These are phyloP conservation scores for Beris chalybata DNA, from an alignment of 2,888 invertebrate genomes.

Conservation along the genomic window DNA sequence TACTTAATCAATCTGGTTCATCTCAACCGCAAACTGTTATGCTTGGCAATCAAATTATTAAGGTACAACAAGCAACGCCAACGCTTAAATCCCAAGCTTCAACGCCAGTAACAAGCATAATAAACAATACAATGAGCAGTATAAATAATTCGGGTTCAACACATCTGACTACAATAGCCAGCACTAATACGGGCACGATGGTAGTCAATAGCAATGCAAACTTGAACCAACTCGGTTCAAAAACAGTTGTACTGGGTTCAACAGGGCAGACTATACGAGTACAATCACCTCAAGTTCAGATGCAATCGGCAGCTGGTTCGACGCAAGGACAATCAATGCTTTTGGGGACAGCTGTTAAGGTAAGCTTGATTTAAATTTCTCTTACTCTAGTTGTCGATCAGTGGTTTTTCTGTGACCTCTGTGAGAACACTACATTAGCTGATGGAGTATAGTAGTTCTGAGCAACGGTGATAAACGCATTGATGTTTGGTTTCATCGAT, in stretches of 20 bases:
- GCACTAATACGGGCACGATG: conserved; percentile 42
- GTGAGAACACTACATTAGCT: no score
- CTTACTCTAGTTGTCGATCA: no score
- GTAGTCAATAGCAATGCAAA: conserved; percentile 40
- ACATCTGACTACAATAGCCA: conserved; percentile 40
- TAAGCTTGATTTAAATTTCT: conserved; percentile 12
- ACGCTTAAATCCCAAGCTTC: conserved; percentile 36
- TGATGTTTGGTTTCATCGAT: no score
- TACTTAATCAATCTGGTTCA: conserved; percentile 41
- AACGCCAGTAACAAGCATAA: conserved; percentile 20
- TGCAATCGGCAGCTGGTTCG: conserved; percentile 32
- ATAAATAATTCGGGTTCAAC: conserved; percentile 31
- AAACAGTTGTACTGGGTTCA: conserved; percentile 50
- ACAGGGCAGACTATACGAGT: conserved; percentile 51
- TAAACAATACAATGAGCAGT: conserved; percentile 22
- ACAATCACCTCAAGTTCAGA: conserved; percentile 42
- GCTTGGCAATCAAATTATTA: conserved; percentile 54
- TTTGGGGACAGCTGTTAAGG: conserved; percentile 40
- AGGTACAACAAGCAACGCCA: conserved; percentile 48
- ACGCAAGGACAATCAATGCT: conserved; percentile 32
- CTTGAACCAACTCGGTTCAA: conserved; percentile 40
- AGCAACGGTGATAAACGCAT: no score
- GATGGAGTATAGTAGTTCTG: no score
- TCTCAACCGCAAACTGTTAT: conserved; percentile 53
- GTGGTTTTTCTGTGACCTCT: no score